Evolutionary conservation across 2,888 invertebrate genomes (phyloP), one percentile per base, ranked within the genome.

Genomic region (Agrotis exclamationis): DNA sequence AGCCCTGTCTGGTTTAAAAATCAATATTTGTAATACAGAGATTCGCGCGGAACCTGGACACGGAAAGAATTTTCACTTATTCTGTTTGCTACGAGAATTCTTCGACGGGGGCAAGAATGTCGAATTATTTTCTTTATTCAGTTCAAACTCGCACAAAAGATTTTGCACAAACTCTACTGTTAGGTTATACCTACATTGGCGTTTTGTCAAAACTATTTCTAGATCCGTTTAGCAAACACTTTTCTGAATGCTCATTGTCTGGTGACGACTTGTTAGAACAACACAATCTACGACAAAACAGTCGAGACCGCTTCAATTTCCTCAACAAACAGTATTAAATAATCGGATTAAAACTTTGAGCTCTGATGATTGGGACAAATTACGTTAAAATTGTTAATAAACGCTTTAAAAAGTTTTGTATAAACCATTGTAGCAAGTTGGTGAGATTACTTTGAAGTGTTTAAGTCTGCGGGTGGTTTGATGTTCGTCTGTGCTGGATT

Each of bases 171-270:
- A 70, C 62, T 62, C 62, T 63, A 44, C 73, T 74, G 56, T 33
- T 33, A 74, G 62, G 71, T 28, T 63, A 53, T 73, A 73, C 28
- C 39, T 50, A 64, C 70, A 76, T 80, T 84, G 82, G 81, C 84
- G 69, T 80, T 68, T 71, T 84, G 75, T 82, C 82, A 82, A 82
- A 78, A 81, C 75, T 81, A 84, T 82, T 82, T 84, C 70, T 59
- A 82, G 76, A 70, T 68, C 57, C 22, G 59, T 76, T 58, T 44
- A 65, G 53, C 65, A 76, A 77, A 71, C 57, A 74, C 63, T 80
- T 68, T 70, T 70, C 48, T 63, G 50, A 68, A 72, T 83, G 57
- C 64, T 68, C 57, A 82, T 76, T 80, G 70, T 76, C 66, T 68
- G 28, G 28, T 16, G 65, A 70, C 24, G 51, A 50, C 51, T 80